Percentiles rank a stretch among this genome's conserved stretches.
Conservation (phyloP, 2,113 vertebrate species). For the Alligator sinensis region DNA sequence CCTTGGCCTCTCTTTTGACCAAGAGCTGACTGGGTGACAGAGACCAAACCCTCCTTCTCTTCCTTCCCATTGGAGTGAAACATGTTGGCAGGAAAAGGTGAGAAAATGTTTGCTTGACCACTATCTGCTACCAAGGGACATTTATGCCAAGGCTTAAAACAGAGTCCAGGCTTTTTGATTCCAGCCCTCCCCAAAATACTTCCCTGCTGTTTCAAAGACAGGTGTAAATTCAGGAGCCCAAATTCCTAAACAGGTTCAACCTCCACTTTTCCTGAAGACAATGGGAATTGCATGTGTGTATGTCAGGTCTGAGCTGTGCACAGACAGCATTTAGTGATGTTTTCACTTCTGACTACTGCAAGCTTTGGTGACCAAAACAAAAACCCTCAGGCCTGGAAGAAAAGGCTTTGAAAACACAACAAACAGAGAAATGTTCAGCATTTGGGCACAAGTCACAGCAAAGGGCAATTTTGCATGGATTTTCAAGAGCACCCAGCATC, state of each 20-base stretch:
- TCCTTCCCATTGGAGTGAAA: not conserved
- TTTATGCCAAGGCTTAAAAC: not conserved
- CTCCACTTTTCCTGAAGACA: fast-evolving
- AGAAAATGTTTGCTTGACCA: not conserved
- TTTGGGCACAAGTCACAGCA: not conserved
- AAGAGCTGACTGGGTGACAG: not conserved
- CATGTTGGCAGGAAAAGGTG: not conserved
- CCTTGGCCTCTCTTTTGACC: not conserved
- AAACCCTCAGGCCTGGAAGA: not conserved
- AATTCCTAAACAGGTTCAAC: not conserved
- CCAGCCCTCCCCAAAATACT: not conserved
- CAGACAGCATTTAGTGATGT: fast-evolving
- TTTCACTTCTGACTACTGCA: not conserved
- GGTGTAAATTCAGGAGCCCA: not conserved
- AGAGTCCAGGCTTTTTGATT: not conserved
- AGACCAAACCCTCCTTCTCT: not conserved
- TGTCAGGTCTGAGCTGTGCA: not conserved
- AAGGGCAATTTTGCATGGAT: not conserved
- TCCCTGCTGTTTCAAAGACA: not conserved
- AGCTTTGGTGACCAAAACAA: not conserved
- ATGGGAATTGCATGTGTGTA: not conserved
- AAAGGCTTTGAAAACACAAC: not conserved
- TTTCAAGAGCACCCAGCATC: not conserved
- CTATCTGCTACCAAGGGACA: not conserved
- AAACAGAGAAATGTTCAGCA: not conserved